Base-by-base conservation (phyloP, 2,113 vertebrate genomes). In the Corythornis cristatus region DNA sequence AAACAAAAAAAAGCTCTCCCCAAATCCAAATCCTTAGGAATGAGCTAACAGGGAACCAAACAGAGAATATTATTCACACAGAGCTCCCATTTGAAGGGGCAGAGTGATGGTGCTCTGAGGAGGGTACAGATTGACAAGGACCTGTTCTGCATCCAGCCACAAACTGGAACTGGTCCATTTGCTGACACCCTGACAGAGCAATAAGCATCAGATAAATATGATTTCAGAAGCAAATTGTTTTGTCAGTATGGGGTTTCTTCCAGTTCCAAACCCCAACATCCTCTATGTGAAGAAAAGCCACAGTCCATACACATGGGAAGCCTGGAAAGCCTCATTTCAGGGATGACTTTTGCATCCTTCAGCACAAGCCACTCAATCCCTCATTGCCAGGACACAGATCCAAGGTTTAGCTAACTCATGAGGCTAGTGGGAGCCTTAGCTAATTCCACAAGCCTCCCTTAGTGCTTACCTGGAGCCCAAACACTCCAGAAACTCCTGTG, bases 161-260 rank as follows among this genome's bases (percentile, higher is more conserved):
- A 60, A 79, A 37, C 9, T 26, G 83, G 22, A 56, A 88, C 45
- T 8, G 15, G 12, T 77, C 54, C 1, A 43, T 60, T 64, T 81
- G 75, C 57, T 75, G 18, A 72, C 42, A 78, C 3, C 11, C 10
- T 19, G 3, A 31, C 4, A 61, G 35, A 65, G 9, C 9, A 35
- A 23, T 18, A 56, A 82, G 26, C 11, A 80, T 81, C 88, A 56
- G 11, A 57, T 20, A 58, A 68, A 48, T 6, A 62, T 18, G 3
- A 84, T 53, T 82, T 86, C 7, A 43, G 11, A 68, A 48, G 21
- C 8, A 73, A 67, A 28, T 43, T 64, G 2, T 15, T 45, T 67
- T 43, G 40, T 35, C n/a, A 72, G 4, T 40, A 73, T 6, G 0
- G 2, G 0, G 1, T 19, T 70, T 84, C 37, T 64, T 25, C 17